Evolutionary conservation across 2,113 vertebrate species (phyloP).

Genomic region (Nymphicus hollandicus): DNA sequence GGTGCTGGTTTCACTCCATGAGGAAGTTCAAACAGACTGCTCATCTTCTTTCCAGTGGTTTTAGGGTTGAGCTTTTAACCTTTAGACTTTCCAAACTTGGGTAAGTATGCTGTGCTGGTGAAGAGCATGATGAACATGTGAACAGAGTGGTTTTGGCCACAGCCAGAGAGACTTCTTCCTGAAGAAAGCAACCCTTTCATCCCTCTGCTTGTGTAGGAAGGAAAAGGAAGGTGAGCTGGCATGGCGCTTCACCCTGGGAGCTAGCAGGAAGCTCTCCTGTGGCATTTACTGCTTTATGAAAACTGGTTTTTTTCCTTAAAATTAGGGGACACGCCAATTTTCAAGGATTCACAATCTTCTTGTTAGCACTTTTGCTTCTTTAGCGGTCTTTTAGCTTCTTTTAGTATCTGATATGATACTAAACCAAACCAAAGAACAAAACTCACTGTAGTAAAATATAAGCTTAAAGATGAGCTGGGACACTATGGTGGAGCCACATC

Average conservation of each 20-base stretch:
- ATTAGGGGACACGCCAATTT: neutral
- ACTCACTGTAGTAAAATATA: neutral
- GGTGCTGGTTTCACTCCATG: neutral
- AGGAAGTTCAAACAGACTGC: neutral
- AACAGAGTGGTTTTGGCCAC: neutral
- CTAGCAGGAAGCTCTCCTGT: neutral
- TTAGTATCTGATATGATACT: neutral
- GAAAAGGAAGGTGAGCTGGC: neutral
- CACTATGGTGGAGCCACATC: neutral
- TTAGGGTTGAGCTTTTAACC: constrained; percentile 1
- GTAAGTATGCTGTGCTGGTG: neutral
- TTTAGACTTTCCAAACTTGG: neutral
- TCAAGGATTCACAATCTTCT: neutral
- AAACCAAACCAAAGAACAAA: neutral
- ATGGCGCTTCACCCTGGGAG: neutral
- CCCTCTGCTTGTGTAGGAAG: neutral
- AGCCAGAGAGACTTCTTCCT: constrained; percentile 5
- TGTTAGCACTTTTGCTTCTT: neutral
- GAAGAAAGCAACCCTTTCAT: constrained; percentile 15
- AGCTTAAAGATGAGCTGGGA: neutral
- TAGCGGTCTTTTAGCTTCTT: neutral
- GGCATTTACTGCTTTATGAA: neutral
- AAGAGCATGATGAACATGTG: constrained; percentile 9
- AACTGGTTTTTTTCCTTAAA: neutral
- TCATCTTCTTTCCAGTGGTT: neutral